Base-by-base conservation (phyloP, 2,888 invertebrate genomes). In the Ctenicera cuprea region DNA sequence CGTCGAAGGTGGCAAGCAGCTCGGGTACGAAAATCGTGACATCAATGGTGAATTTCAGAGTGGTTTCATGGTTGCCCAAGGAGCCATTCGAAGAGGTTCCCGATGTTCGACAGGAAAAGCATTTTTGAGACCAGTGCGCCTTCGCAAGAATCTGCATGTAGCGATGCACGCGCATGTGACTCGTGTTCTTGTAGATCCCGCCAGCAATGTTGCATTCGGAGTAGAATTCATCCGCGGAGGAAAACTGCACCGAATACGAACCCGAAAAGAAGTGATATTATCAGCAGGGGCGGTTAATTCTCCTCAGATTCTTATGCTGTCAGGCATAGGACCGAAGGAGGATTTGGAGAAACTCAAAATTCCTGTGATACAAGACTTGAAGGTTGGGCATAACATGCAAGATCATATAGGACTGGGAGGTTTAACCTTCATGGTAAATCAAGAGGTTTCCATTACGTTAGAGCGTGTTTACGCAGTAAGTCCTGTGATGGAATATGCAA, bases 51-150 rank as follows among this genome's bases (percentile, higher is more conserved):
- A 94, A 80, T 91, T 91, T 75, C 96, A 96, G 85, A 92, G 94
- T 0, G 97, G 97, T 0, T 95, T 96, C 81, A 95, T 95, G 94
- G 93, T 95, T 11, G 94, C 95, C 0, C 95, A 95, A 84, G 95
- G 95, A 0, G 94, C 95, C 0, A 88, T 92, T 0, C 86, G 95
- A 70, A 89, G 93, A 16, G 97, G 97, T 0, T 93, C 95, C 38
- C 90, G 97, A 0, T 97, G 97, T 83, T 96, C 96, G 4, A 95
- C 96, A 0, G 93, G 95, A 0, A 96, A 97, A 87, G 96, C 96
- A 0, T 97, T 96, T 81, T 86, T 97, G 1, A 88, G 96, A 69
- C 94, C 97, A 0, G 93, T 94, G 0, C 54, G 95, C 65, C 88
- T 94, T 1, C 89, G 97, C 0, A 89, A 90, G n/a, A 97, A 97